phyloP scores from a whole-genome alignment of 2,888 invertebrate species.

The Venusia cambrica region DNA sequence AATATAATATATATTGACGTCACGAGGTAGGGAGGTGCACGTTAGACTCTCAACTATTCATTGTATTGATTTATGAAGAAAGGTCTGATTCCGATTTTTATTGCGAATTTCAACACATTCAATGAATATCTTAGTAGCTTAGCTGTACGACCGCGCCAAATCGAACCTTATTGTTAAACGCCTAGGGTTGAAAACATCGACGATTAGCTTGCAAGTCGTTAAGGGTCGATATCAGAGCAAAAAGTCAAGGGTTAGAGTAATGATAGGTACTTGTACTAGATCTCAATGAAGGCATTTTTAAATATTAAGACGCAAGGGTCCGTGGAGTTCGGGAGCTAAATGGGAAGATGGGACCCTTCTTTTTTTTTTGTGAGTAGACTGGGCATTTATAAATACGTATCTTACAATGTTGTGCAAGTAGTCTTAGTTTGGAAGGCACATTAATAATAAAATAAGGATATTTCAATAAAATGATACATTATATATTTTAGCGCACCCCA shows the following conservation, averaged over 20 bases:
- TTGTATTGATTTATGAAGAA: constrained; percentile 36
- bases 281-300: no score
- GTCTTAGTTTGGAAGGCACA: no score
- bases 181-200: constrained; percentile 8
- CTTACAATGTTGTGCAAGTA: no score
- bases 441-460: no score
- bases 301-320: no score
- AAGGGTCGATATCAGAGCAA: constrained; percentile 19
- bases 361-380: no score
- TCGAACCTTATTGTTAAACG: background rate
- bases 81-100: constrained; percentile 37
- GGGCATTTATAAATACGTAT: no score
- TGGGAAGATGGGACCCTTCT: no score
- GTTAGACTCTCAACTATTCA: constrained; percentile 23
- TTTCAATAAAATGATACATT: no score
- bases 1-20: constrained; percentile 16
- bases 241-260: constrained; percentile 8
- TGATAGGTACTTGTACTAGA: constrained; percentile 12
- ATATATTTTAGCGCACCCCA: no score
- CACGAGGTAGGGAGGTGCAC: no score
- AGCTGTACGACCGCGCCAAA: constrained; percentile 18
- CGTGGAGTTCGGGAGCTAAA: no score
- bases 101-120: constrained; percentile 46
- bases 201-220: constrained; percentile 12
- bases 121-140: constrained; percentile 49